A percentile compares a stretch with the other conserved stretches of the same genome.
phyloP scores from a whole-genome alignment of 92 coral and sea anemone species.

The Micromussa lordhowensis region DNA sequence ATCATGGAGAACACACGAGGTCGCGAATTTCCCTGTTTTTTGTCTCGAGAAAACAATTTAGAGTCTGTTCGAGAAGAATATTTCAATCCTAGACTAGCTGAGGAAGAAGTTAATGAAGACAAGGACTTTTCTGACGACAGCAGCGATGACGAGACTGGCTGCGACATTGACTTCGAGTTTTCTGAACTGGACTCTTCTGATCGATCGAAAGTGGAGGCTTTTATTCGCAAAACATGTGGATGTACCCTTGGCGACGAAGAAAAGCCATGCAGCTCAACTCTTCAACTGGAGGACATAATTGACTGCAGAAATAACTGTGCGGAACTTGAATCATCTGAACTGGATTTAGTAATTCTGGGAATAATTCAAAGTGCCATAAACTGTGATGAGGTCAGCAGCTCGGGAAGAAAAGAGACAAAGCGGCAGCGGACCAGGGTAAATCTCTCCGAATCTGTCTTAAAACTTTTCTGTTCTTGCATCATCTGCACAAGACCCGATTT shows the following conservation, averaged over 20 bases:
- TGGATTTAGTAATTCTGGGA: constrained; percentile 61
- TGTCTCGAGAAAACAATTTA: no score
- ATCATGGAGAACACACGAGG: no score
- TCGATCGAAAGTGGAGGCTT: constrained; percentile 38
- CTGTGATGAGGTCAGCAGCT: constrained; percentile 52
- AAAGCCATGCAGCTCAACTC: constrained; percentile 44
- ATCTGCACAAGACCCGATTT: constrained; percentile 50
- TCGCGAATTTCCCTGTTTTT: no score
- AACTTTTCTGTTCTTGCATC: constrained; percentile 64
- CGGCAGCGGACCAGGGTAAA: constrained; percentile 51
- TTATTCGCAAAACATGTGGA: constrained; percentile 27
- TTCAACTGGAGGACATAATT: constrained; percentile 34
- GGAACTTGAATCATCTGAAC: constrained; percentile 64
- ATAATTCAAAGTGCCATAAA: constrained; percentile 49
- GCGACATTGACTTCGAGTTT: no score
- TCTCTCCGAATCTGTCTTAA: constrained; percentile 51
- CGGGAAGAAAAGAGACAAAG: constrained; percentile 48
- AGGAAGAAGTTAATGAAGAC: no score
- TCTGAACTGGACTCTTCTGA: constrained; percentile 14
- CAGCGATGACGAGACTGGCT: no score
- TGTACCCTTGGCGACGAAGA: constrained; percentile 41
- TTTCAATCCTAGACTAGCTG: no score
- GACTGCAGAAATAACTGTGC: constrained; percentile 57
- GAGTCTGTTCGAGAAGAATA: no score
- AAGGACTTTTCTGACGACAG: no score